Evolutionary conservation across 2,888 invertebrate species (phyloP), one percentile per base, ranked within the genome.

Genomic region (Hofmannophila pseudospretella): DNA sequence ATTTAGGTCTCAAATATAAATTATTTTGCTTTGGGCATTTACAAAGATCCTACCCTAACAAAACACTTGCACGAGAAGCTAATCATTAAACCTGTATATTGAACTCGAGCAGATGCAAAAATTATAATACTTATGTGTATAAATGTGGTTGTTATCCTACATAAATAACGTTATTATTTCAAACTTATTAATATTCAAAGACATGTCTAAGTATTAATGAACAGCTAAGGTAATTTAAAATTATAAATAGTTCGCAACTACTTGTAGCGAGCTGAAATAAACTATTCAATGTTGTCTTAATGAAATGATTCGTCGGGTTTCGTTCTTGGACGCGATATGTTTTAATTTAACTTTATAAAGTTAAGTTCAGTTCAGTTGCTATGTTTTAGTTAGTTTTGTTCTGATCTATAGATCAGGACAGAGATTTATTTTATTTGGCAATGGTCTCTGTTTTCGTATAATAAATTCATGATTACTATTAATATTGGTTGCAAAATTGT

Each of bases 281-380:
- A 16, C 19, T 19, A 30, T 30, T 30, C 30, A 30, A 30, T 30
- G 14, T 9, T 7, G 30, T 4, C 30, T 16, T 19, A 30, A 30
- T 16, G 30, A 30, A 30, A 30, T 19, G 30, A 19, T 19, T 30
- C 30, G 10, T 2, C 19, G 7, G 13, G 19, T 30, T 19, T 9
- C 16, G 28, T 23, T 23, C n/a, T 23, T 23, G 14, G 28, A 14
- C 2, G 2, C 12, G 13, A 14, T 12, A 28, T 28, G 13, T 14
- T 28, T 28, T 10, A 28, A 28, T 28, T 28, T 28, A 28, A 8
- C 14, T 28, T 7, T 27, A n/a, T n/a, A n/a, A n/a, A n/a, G n/a
- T n/a, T n/a, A n/a, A n/a, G n/a, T n/a, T n/a, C n/a, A n/a, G n/a
- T n/a, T n/a, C n/a, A n/a, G n/a, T n/a, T n/a, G n/a, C n/a, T n/a